These are phyloP conservation scores for Eumeta japonica DNA, from an alignment of 1,140 invertebrate genomes.

Conservation along the genomic window DNA sequence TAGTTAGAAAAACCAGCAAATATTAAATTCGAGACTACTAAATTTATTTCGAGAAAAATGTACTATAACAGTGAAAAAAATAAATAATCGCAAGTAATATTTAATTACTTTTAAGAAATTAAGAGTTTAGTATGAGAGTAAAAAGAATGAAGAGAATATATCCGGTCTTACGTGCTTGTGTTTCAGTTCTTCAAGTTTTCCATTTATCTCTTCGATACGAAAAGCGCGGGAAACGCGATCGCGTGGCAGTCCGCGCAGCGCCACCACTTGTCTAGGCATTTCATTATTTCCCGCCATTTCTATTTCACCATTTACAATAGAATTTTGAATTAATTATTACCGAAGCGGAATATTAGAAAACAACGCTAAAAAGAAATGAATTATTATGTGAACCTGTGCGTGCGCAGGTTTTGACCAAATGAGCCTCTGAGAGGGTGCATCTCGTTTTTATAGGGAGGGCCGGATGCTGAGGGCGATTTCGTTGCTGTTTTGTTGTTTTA, in stretches of 20 bases:
- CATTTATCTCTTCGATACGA: not conserved
- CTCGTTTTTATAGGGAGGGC: not conserved
- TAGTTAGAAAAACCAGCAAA: no score
- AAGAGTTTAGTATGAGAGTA: no score
- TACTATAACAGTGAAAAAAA: not conserved
- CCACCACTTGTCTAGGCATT: constrained; percentile 4
- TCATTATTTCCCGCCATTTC: no score
- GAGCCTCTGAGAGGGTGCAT: not conserved
- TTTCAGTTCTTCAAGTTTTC: constrained; percentile 5
- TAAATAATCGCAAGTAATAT: not conserved
- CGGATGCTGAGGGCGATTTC: not conserved
- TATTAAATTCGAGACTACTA: no score
- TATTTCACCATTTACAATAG: not conserved
- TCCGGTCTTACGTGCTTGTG: constrained; percentile 7
- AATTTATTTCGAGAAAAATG: constrained; percentile 1
- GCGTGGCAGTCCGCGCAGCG: constrained; percentile 15
- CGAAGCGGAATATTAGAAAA: not conserved
- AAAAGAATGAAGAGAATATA: no score
- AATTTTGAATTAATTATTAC: not conserved
- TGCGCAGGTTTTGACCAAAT: not conserved
- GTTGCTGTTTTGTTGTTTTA: not conserved
- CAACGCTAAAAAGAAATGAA: no score
- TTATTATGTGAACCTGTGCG: not conserved
- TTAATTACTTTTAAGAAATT: not conserved
- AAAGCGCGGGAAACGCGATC: constrained; percentile 19